Evolutionary conservation across 2,888 invertebrate species (phyloP).

Genomic region (Dicycla oo): DNA sequence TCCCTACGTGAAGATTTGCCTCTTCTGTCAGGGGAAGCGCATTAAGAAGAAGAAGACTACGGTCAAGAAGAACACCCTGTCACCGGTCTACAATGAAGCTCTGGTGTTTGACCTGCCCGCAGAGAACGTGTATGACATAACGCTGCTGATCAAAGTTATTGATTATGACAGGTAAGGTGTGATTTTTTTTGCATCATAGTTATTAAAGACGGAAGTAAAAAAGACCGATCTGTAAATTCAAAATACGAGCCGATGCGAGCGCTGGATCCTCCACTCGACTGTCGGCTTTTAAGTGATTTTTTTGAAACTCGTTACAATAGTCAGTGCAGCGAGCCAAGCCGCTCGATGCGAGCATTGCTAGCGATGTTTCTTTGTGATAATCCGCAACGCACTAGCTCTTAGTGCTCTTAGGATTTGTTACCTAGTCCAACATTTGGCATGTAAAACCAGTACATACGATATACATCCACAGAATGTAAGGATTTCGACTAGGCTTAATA

Average conservation of each 20-base stretch:
- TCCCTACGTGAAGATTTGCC: slow-evolving; percentile 98
- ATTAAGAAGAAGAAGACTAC: slow-evolving; percentile 98
- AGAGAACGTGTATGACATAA: slow-evolving; percentile 95
- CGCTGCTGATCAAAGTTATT: slow-evolving; percentile 95
- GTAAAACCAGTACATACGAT: neutral
- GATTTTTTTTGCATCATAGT: neutral
- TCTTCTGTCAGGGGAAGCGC: slow-evolving; percentile 96
- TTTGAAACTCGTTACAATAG: too few relatives aligned
- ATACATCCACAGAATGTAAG: neutral
- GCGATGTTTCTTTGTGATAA: slow-evolving; percentile 34
- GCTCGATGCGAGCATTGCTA: too few relatives aligned
- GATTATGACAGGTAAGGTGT: slow-evolving; percentile 96
- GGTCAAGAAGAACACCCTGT: slow-evolving; percentile 96
- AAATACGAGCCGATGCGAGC: too few relatives aligned
- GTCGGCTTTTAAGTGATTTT: too few relatives aligned
- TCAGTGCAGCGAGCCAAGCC: too few relatives aligned
- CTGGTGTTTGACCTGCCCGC: slow-evolving; percentile 97
- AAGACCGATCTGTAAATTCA: too few relatives aligned
- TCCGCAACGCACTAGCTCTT: neutral
- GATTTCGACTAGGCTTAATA: slow-evolving; percentile 3
- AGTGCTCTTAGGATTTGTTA: too few relatives aligned
- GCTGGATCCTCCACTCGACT: too few relatives aligned
- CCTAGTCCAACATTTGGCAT: neutral
- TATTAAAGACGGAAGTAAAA: neutral
- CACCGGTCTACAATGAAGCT: slow-evolving; percentile 98